Evolutionary conservation across 1,140 invertebrate genomes (phyloP).

Genomic region (Drosophila lini): DNA sequence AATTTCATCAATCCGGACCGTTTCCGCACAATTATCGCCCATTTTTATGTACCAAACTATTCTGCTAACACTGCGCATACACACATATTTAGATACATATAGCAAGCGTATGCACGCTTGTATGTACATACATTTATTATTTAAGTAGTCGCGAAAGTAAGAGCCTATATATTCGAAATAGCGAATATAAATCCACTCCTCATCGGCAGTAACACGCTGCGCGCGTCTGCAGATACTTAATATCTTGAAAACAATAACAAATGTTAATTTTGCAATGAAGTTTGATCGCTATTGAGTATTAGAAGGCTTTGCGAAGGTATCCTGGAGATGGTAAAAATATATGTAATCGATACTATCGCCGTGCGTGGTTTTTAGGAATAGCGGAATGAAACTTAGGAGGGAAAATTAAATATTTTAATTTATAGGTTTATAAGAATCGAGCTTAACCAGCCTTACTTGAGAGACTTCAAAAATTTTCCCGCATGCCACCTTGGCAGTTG

Average conservation of each 20-base stretch:
- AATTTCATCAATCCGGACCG: background rate
- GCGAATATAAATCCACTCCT: slow-evolving; percentile 13
- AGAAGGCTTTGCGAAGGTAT: slow-evolving; percentile 20
- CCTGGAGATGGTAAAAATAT: too few relatives aligned
- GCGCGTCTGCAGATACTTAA: slow-evolving; percentile 21
- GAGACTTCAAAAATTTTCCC: too few relatives aligned
- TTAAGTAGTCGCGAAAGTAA: slow-evolving; percentile 20
- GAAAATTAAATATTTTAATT: background rate
- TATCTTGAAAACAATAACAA: slow-evolving; percentile 41
- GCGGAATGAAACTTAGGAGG: slow-evolving; percentile 1
- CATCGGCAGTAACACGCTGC: background rate
- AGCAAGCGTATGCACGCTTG: slow-evolving; percentile 30
- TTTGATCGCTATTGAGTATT: slow-evolving; percentile 47
- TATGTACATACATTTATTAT: slow-evolving; percentile 49
- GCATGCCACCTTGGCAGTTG: too few relatives aligned
- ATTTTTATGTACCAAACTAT: slow-evolving; percentile 33
- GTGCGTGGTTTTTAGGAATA: background rate
- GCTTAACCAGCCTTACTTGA: too few relatives aligned
- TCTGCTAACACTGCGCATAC: slow-evolving; percentile 23
- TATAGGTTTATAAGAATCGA: too few relatives aligned
- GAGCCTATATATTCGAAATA: slow-evolving; percentile 22
- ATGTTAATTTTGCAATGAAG: slow-evolving; percentile 51
- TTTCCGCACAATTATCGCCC: slow-evolving; percentile 21
- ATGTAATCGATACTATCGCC: background rate
- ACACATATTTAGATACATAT: slow-evolving; percentile 43